phyloP scores from a whole-genome alignment of 2,797 vertebrate genomes.

The Dipus sagitta region DNA sequence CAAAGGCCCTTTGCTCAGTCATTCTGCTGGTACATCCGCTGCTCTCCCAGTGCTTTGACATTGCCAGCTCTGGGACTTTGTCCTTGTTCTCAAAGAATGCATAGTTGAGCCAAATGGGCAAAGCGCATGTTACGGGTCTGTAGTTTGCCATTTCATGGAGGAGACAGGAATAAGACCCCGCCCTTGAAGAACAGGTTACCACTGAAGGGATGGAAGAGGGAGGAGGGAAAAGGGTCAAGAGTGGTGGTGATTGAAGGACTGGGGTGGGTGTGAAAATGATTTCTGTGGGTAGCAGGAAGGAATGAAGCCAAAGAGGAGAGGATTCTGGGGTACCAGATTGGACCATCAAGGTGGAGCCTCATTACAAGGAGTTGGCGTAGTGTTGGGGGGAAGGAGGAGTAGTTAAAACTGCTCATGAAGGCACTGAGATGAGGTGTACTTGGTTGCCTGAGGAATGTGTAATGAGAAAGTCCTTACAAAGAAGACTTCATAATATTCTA shows the following conservation, averaged over 20 bases:
- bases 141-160: not conserved
- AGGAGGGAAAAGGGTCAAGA: not conserved
- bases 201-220: not conserved
- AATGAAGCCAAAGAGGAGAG: not conserved
- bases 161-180: not conserved
- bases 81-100: not conserved
- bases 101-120: not conserved
- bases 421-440: not conserved
- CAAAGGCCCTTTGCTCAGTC: conserved; percentile 45
- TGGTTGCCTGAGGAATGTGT: not conserved
- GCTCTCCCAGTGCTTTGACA: not conserved
- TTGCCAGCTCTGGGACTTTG: not conserved
- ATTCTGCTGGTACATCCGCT: not conserved
- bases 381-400: not conserved
- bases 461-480: not conserved
- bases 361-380: not conserved
- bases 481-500: not conserved
- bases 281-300: not conserved
- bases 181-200: not conserved
- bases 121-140: not conserved
- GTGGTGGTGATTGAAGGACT: not conserved
- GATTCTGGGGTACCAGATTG: not conserved
- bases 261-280: not conserved
- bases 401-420: not conserved
- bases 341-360: not conserved